Percentiles rank a stretch among this genome's conserved stretches.
Conservation (phyloP, 1,140 invertebrate genomes). For the Camponotus vicinus region DNA sequence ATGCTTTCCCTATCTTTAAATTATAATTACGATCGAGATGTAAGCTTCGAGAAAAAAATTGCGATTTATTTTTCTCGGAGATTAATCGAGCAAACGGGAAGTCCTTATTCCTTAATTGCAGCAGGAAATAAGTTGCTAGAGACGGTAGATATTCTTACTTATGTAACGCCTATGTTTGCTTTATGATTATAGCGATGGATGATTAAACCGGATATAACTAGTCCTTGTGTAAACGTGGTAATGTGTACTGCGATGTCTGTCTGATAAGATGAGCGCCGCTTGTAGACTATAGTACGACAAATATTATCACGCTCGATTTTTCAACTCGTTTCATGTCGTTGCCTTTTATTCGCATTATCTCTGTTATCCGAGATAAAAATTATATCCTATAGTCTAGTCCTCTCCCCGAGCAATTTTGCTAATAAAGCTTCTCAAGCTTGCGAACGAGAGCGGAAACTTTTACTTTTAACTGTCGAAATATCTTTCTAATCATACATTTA, state of each 20-base stretch:
- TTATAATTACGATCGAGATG: background rate
- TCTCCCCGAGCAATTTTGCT: background rate
- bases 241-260: conserved; percentile 33
- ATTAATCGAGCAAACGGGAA: background rate
- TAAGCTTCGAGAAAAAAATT: background rate
- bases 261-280: conserved; percentile 10
- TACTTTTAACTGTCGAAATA: background rate
- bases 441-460: too few relatives aligned
- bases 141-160: background rate
- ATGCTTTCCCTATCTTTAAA: too few relatives aligned
- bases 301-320: conserved; percentile 1
- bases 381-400: background rate
- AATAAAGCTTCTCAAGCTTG: background rate
- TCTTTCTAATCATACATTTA: background rate
- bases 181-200: background rate
- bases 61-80: background rate
- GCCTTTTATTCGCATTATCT: background rate
- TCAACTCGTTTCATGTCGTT: conserved; percentile 33
- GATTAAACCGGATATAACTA: conserved; percentile 50
- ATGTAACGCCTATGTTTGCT: background rate
- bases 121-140: conserved; percentile 12
- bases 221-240: conserved; percentile 28
- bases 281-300: background rate
- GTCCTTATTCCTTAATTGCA: background rate
- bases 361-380: background rate